Percentiles rank a stretch among this genome's conserved stretches.
These are phyloP conservation scores for Kryptolebias marmoratus DNA, from an alignment of 2,113 vertebrate genomes.

Conservation along the genomic window DNA sequence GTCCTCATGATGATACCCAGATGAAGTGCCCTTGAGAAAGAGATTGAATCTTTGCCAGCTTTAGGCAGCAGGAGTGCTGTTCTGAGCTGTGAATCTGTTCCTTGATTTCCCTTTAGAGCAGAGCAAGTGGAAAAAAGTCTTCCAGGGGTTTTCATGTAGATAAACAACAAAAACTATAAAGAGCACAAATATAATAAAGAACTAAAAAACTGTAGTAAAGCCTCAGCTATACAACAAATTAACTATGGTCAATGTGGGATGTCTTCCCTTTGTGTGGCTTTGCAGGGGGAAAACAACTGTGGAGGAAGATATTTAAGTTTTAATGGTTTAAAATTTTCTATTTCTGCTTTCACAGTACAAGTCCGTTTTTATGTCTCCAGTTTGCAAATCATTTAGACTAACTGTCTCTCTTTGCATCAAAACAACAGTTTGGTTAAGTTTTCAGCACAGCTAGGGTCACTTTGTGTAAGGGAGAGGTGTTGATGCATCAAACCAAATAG, in stretches of 20 bases:
- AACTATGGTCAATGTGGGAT: too few species aligned
- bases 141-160: constrained; percentile 22
- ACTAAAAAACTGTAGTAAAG: neutral
- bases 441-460: constrained; percentile 39
- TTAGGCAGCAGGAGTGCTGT: constrained; percentile 41
- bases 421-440: constrained; percentile 7
- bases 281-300: neutral
- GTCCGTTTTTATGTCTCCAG: neutral
- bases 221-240: neutral
- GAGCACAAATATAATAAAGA: constrained; percentile 7
- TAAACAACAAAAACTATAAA: constrained; percentile 26
- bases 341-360: neutral
- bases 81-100: constrained; percentile 31
- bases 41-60: constrained; percentile 46
- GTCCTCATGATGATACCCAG: constrained; percentile 44
- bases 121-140: neutral
- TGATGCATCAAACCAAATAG: constrained; percentile 45
- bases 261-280: neutral
- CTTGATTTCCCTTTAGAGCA: constrained; percentile 24
- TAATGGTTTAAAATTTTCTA: constrained; percentile 6
- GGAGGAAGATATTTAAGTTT: neutral
- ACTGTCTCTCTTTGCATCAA: constrained; percentile 7
- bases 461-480: constrained; percentile 18
- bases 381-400: neutral
- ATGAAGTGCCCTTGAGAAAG: constrained; percentile 61